Base-by-base conservation (phyloP, 2,888 invertebrate genomes). In the Biston stratarius region DNA sequence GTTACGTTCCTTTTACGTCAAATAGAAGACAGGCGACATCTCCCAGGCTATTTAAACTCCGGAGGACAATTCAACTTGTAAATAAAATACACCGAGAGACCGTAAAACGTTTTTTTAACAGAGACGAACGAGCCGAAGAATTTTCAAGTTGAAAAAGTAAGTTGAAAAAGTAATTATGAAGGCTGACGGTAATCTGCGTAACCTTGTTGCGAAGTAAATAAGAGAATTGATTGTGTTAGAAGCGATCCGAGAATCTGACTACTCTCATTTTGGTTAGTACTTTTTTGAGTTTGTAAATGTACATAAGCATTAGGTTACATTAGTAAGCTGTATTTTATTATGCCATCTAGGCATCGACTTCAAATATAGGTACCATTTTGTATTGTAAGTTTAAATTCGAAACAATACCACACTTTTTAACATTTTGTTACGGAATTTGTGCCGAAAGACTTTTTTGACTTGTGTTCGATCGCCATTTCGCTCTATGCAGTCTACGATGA, bases 131-230 rank as follows among this genome's bases (percentile, higher is more conserved):
- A 72, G 62, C 71, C 69, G 64, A 68, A 63, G 73, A 78, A 83
- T 83, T 83, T 75, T 70, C 61, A 77, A 83, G 79, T 83, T 80
- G 75, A 75, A 74, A 24, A 82, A 84, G 72, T 61, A 77, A 83
- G 79, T 84, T 82, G 74, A 75, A 75, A 82, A 84, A 83, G 83
- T 79, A 81, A 85, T 84, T 83, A 81, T 82, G 76, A 80, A 77
- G 74, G 78, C 75, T 74, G 74, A 76, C 74, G 69, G 71, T 82
- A 81, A 82, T 81, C 76, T 74, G 71, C 75, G 77, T 81, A 78
- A 78, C 73, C 78, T 81, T 77, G 76, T 79, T 67, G 61, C 67
- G 65, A 67, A 68, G 70, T 72, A 76, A 73, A 74, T 70, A 73
- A 70, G 49, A 52, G 49, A 59, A 71, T 70, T 71, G 64, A 71